Base-by-base conservation (phyloP, 2,888 invertebrate genomes). In the Mylabris sibirica region DNA sequence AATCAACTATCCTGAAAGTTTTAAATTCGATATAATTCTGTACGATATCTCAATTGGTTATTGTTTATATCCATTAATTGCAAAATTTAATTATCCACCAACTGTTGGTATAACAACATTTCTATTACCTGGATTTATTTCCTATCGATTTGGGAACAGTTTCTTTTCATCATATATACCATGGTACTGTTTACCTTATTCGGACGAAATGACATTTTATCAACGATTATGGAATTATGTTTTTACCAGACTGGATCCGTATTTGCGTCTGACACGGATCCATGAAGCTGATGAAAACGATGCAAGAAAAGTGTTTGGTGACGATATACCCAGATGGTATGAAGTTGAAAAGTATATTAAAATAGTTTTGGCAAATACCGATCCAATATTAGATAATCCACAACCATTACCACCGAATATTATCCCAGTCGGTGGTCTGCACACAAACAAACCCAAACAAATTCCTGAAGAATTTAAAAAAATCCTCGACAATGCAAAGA, bases 341-440 rank as follows among this genome's bases (percentile, higher is more conserved):
- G 69, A 76, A 17, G 38, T 81, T 1, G 75, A 80, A 63, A 73
- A 74, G 26, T 73, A 74, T 59, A 75, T 82, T 24, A 75, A 76
- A 11, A 63, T 83, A 35, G 65, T 81, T 2, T 69, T 84, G 53
- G 70, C 77, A 1, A 83, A 83, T 74, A 73, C 75, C 34, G 75
- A 81, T 74, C 76, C 78, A 4, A 66, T 77, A 12, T 68, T 82
- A 14, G 76, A 80, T 72, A 78, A 76, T 66, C 77, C 82, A 0
- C 77, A 77, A 71, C 73, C 80, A 0, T 67, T 82, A 20, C 75
- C 82, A 9, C 83, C 83, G 8, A 82, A 84, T 72, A 80, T 83
- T 44, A 82, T 84, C 38, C 78, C 81, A 12, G 80, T 83, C 20
- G 84, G 82, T 38, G 83, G 83, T 26, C 66, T 84, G 35, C 84